Percentiles rank a stretch among this genome's conserved stretches.
phyloP scores from a whole-genome alignment of 2,888 invertebrate species.

The Catocala fraxini region DNA sequence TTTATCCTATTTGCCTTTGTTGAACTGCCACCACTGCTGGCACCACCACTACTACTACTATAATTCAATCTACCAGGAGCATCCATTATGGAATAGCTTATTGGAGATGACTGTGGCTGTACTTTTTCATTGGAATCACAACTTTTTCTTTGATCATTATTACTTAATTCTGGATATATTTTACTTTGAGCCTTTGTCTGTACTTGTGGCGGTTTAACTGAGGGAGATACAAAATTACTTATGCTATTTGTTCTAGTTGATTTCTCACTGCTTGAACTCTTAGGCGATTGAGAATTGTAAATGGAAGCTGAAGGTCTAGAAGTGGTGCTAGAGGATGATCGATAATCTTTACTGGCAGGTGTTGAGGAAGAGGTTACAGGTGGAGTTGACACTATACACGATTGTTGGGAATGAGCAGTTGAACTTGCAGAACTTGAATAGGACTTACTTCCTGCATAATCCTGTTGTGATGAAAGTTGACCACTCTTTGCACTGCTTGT shows the following conservation, averaged over 20 bases:
- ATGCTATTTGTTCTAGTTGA: constrained; percentile 70
- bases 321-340: constrained; percentile 86
- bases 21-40: constrained; percentile 74
- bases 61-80: constrained; percentile 89
- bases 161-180: constrained; percentile 90
- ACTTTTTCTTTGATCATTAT: constrained; percentile 83
- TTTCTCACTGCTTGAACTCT: constrained; percentile 75
- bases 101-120: constrained; percentile 90
- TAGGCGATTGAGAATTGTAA: constrained; percentile 79
- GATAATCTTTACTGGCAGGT: constrained; percentile 89
- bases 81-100: constrained; percentile 93
- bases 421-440: constrained; percentile 88
- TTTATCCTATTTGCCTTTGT: constrained; percentile 82
- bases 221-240: constrained; percentile 86
- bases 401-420: constrained; percentile 89
- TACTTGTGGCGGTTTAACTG: constrained; percentile 86
- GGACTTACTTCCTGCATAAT: constrained; percentile 88
- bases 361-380: constrained; percentile 83
- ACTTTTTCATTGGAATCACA: constrained; percentile 85
- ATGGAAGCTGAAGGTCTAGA: constrained; percentile 80
- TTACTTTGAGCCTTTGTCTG: constrained; percentile 93
- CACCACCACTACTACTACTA: constrained; percentile 71
- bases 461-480: constrained; percentile 85
- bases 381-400: constrained; percentile 92
- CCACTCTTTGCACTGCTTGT: constrained; percentile 86